Percentiles rank a stretch among this genome's conserved stretches.
Evolutionary conservation across 23 tunicate species (phyloP).

Genomic region (Halocynthia aurantium): DNA sequence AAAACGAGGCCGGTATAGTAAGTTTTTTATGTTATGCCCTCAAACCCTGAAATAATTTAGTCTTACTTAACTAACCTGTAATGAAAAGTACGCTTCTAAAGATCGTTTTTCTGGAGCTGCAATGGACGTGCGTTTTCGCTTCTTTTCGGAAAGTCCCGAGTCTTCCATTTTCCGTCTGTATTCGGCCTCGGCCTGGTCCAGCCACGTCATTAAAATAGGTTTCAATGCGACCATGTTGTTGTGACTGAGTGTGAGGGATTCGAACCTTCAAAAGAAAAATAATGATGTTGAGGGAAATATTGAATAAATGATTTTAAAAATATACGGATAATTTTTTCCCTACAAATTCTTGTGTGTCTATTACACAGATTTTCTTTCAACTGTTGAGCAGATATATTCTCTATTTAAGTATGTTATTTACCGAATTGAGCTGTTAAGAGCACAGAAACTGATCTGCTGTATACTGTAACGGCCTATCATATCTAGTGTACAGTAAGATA

Average conservation of each 20-base stretch:
- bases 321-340: too few species aligned
- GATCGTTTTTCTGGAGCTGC: slow-evolving; percentile 99
- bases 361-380: too few species aligned
- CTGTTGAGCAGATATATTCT: too few species aligned
- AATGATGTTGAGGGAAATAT: not conserved
- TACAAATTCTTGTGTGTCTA: too few species aligned
- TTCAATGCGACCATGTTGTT: slow-evolving; percentile 99
- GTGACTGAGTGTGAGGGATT: slow-evolving; percentile 92
- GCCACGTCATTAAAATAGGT: slow-evolving; percentile 97
- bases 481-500: too few species aligned
- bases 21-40: not conserved
- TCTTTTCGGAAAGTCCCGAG: slow-evolving; percentile 80
- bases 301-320: too few species aligned
- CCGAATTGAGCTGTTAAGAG: too few species aligned
- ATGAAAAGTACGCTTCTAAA: slow-evolving; percentile 89
- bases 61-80: slow-evolving; percentile 46
- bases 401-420: too few species aligned
- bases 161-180: slow-evolving; percentile 85
- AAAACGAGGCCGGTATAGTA: not conserved
- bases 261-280: slow-evolving; percentile 57
- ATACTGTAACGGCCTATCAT: too few species aligned
- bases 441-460: too few species aligned
- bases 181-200: slow-evolving; percentile 97
- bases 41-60: not conserved
- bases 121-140: slow-evolving; percentile 96